Evolutionary conservation across 37 sponge, comb jelly and placozoan genomes (phyloP).

Genomic region (Chondrilla cf. caribensis): DNA sequence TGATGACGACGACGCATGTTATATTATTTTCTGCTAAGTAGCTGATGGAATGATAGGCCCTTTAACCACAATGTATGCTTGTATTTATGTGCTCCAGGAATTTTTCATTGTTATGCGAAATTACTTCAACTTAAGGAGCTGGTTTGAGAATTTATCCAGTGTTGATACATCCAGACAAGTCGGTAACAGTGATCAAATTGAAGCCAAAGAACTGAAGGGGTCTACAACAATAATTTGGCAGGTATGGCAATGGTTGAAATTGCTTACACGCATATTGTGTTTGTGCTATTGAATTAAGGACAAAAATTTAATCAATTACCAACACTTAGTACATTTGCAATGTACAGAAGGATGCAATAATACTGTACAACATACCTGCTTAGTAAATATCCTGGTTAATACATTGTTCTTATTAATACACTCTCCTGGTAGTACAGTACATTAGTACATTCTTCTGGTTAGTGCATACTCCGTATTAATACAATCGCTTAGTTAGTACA

Average conservation of each 20-base stretch:
- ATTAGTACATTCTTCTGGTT: too few relatives aligned
- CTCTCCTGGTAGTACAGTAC: too few relatives aligned
- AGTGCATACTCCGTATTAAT: too few relatives aligned
- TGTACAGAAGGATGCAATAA: background rate
- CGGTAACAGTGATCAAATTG: background rate
- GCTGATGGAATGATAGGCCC: too few relatives aligned
- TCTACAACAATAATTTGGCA: slow-evolving; percentile 65
- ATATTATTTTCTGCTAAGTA: too few relatives aligned
- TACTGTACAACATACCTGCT: too few relatives aligned
- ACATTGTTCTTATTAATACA: too few relatives aligned
- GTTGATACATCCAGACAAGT: background rate
- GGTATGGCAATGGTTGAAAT: slow-evolving; percentile 30
- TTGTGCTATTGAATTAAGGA: background rate
- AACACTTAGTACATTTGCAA: background rate
- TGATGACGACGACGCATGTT: too few relatives aligned
- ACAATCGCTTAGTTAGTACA: too few relatives aligned
- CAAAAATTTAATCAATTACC: background rate
- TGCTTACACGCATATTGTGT: background rate
- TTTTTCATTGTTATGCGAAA: slow-evolving; percentile 75
- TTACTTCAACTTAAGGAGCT: slow-evolving; percentile 56
- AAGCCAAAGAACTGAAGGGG: slow-evolving; percentile 46
- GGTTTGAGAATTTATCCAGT: slow-evolving; percentile 35
- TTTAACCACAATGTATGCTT: too few relatives aligned
- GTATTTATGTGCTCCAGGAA: slow-evolving; percentile 42
- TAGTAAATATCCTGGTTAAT: too few relatives aligned